These are phyloP conservation scores for Tiliqua scincoides DNA, from an alignment of 2,113 vertebrate species.

Conservation along the genomic window DNA sequence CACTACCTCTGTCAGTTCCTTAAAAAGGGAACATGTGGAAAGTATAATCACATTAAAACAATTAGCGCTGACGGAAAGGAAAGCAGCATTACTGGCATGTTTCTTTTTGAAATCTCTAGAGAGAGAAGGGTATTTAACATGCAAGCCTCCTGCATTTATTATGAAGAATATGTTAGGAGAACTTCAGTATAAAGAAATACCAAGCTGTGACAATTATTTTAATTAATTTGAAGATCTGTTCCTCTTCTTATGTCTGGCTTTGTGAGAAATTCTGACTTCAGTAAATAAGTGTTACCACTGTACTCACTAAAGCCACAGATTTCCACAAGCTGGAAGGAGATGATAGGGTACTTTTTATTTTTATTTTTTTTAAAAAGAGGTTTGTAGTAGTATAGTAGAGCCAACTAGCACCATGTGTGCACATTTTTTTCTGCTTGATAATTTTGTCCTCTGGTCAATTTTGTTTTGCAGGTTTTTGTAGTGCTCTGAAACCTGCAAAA, in stretches of 20 bases:
- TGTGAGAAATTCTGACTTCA: conserved; percentile 5
- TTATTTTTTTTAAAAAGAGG: conserved; percentile 28
- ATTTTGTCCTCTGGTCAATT: background rate
- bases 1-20: conserved; percentile 32
- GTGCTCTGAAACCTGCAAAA: background rate
- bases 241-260: conserved; percentile 34
- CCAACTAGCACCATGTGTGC: background rate
- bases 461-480: background rate
- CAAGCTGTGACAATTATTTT: conserved; percentile 2
- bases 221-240: conserved; percentile 34
- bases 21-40: conserved; percentile 11
- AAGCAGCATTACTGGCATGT: conserved; percentile 19
- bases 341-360: background rate
- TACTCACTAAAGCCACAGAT: background rate
- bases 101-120: conserved; percentile 31
- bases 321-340: background rate
- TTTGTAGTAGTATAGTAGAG: background rate
- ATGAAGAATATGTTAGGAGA: conserved; percentile 15
- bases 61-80: conserved; percentile 33
- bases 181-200: conserved; percentile 28
- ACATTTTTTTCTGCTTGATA: background rate
- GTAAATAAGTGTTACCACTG: background rate
- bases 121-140: conserved; percentile 8
- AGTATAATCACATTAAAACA: conserved; percentile 34
- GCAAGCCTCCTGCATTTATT: background rate